Conservation (phyloP, 2,888 invertebrate genomes). For the Polymixis lichenea region DNA sequence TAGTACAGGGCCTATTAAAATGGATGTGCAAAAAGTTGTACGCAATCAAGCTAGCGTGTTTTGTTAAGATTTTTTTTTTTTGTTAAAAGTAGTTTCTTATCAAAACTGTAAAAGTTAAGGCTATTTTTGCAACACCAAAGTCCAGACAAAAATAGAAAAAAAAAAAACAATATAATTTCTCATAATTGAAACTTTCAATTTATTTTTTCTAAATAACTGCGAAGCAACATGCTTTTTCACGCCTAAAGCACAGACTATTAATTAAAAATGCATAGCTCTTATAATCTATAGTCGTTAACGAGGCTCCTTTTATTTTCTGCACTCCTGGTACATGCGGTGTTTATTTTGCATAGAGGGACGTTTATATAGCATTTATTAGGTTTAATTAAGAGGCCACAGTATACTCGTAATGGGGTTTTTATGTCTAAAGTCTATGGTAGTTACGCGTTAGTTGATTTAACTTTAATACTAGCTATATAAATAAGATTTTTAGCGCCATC, state of each 20-base stretch:
- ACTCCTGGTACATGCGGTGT: constrained; percentile 57
- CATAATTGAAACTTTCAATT: constrained; percentile 50
- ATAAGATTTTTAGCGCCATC: background rate
- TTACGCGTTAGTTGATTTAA: constrained; percentile 12
- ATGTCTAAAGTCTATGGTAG: constrained; percentile 33
- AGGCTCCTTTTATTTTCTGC: constrained; percentile 68
- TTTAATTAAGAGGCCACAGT: constrained; percentile 59
- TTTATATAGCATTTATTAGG: constrained; percentile 57
- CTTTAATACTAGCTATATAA: background rate
- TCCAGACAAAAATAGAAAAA: constrained; percentile 20
- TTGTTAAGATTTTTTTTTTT: constrained; percentile 20
- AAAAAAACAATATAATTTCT: constrained; percentile 4
- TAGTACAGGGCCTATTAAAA: constrained; percentile 63
- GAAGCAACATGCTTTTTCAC: constrained; percentile 54
- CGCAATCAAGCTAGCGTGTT: constrained; percentile 36
- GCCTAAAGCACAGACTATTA: constrained; percentile 61
- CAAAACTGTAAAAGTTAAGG: background rate
- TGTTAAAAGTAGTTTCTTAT: background rate
- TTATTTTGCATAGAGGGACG: constrained; percentile 63
- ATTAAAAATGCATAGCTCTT: constrained; percentile 68
- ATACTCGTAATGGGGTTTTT: constrained; percentile 55
- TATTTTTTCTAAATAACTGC: constrained; percentile 40
- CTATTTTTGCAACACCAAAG: background rate
- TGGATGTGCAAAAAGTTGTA: constrained; percentile 32
- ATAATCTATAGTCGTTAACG: constrained; percentile 66